Evolutionary conservation across 2,888 invertebrate species (phyloP), one percentile per base, ranked within the genome.

Genomic region (Nezara viridula): DNA sequence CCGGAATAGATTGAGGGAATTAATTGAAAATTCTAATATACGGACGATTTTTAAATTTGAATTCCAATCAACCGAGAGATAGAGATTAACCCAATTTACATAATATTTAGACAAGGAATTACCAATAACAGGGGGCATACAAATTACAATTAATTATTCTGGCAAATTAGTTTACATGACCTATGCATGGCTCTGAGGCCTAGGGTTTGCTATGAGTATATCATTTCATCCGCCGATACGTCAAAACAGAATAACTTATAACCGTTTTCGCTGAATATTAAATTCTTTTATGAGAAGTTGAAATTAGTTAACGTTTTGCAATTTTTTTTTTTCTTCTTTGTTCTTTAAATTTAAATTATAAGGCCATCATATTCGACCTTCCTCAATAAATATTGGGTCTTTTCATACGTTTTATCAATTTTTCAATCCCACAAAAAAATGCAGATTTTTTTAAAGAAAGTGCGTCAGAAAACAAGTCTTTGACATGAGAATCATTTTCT

Each of bases 51-150:
- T 66, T 66, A 16, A 27, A 66, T 7, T 73, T 19, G 66, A 73
- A 73, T 32, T 73, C 12, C 66, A 73, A 73, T 73, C 16, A 19
- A 73, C 32, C 37, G 32, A 19, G 66, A 73, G 32, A 73, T 73
- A 73, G 66, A 37, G 66, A 37, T 73, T n/a, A 66, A 12, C 66
- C 32, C 37, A 73, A 73, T 73, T 73, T 73, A 37, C 66, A 73
- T 73, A 73, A 73, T 73, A 73, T 73, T 73, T 73, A 73, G 66
- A 73, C 37, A 73, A 73, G 37, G 66, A 21, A 73, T 73, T 37
- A 37, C 66, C 66, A 73, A 73, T 73, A 73, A 73, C 66, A 73
- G 37, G 66, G 27, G 66, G 66, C 66, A 73, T 73, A 73, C 37
- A 73, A 73, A 73, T 73, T 73, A 21, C 37, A 73, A 37, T 73